Conservation (phyloP, 2,888 invertebrate species). For the Capitulum mitella region DNA sequence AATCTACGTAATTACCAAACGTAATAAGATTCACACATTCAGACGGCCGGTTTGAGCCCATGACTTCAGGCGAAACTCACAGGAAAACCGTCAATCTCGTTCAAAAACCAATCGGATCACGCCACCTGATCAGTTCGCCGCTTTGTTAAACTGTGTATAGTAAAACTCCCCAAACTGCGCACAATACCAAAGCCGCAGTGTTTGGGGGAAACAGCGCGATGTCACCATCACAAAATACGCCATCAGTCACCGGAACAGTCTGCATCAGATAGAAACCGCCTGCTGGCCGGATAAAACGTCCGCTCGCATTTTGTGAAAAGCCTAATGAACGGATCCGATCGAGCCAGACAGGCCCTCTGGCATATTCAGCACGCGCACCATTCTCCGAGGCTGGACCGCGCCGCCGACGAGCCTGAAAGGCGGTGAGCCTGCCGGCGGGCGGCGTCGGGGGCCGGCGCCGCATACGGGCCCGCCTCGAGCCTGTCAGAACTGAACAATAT, state of each 20-base stretch:
- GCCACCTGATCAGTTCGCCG: too few species aligned
- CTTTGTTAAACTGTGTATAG: too few species aligned
- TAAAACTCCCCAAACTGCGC: too few species aligned
- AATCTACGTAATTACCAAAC: not conserved
- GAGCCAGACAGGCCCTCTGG: not conserved
- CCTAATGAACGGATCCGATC: not conserved
- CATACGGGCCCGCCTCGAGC: not conserved
- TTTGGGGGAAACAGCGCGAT: not conserved
- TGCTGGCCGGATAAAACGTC: not conserved
- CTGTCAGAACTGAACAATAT: slow-evolving; percentile 1
- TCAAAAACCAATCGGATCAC: too few species aligned
- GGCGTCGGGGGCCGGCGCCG: not conserved
- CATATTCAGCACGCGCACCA: not conserved
- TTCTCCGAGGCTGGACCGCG: not conserved
- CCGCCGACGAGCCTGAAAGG: not conserved
- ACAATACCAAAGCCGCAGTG: too few species aligned
- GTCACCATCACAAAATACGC: not conserved
- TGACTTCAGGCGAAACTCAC: too few species aligned
- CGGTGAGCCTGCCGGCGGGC: not conserved
- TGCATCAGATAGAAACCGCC: not conserved
- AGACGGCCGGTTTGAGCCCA: too few species aligned
- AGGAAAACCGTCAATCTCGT: too few species aligned
- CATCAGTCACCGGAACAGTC: not conserved
- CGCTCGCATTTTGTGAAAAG: not conserved
- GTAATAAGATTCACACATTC: not conserved